Conservation (phyloP, 2,888 invertebrate genomes). For the Lysandra coridon region DNA sequence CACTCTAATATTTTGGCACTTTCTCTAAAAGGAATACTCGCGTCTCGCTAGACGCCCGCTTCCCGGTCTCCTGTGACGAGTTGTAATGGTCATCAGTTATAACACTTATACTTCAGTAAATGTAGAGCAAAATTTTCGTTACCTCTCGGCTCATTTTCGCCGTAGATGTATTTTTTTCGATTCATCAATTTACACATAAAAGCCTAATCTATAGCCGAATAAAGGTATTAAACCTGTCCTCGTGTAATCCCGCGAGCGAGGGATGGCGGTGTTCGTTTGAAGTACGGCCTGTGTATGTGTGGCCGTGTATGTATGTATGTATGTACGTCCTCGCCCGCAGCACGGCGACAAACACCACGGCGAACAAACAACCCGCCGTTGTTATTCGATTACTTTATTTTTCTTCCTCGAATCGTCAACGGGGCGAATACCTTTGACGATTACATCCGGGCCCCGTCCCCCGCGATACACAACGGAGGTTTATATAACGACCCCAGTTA, state of each 20-base stretch:
- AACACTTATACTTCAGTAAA: neutral
- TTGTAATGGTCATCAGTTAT: neutral
- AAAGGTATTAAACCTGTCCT: neutral
- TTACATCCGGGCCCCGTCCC: neutral
- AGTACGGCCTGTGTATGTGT: neutral
- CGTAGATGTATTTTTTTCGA: neutral
- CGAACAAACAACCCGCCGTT: neutral
- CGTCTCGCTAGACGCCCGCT: no score
- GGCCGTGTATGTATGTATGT: neutral
- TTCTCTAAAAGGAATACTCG: neutral
- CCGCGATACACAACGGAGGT: neutral
- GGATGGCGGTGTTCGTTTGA: neutral
- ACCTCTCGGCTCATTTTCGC: neutral
- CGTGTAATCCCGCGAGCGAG: neutral
- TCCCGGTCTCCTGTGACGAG: neutral
- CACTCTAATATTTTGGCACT: neutral
- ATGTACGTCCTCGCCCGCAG: slow-evolving; percentile 4
- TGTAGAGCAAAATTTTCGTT: neutral
- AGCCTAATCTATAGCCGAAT: neutral
- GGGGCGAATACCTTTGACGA: neutral
- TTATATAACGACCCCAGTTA: neutral
- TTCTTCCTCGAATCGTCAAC: slow-evolving; percentile 2
- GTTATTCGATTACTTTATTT: neutral
- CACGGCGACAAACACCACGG: neutral
- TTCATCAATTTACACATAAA: neutral